These are phyloP conservation scores for Drosophila malerkotliana DNA, from an alignment of 1,140 invertebrate genomes.

Conservation along the genomic window DNA sequence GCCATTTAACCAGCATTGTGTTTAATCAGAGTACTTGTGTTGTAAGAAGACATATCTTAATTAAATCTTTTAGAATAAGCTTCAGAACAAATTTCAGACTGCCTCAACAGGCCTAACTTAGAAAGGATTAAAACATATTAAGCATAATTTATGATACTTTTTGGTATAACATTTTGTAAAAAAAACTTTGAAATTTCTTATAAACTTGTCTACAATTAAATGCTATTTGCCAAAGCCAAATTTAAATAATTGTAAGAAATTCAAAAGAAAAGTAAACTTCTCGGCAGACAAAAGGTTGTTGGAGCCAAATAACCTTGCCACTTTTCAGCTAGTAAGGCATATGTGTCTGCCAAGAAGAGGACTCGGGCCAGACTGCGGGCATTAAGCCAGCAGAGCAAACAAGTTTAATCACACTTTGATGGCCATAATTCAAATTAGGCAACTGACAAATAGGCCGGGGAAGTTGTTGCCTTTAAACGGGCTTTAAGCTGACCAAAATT, in stretches of 20 bases:
- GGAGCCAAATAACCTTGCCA: slow-evolving; percentile 35
- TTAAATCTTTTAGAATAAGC: not conserved
- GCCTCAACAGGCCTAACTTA: no score
- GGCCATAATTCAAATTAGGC: slow-evolving; percentile 78
- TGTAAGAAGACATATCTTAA: not conserved
- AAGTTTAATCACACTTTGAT: slow-evolving; percentile 77
- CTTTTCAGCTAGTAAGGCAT: slow-evolving; percentile 22
- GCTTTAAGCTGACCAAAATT: slow-evolving; percentile 65
- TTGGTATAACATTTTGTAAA: no score
- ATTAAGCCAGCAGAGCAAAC: slow-evolving; percentile 52
- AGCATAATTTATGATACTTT: no score
- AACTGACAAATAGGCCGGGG: slow-evolving; percentile 68
- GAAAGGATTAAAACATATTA: no score
- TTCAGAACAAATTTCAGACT: no score
- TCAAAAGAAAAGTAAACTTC: not conserved
- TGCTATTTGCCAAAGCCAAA: not conserved
- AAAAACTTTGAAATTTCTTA: no score
- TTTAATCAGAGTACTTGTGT: not conserved
- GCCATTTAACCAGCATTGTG: not conserved
- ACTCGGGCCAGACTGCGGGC: slow-evolving; percentile 45
- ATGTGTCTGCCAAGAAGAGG: slow-evolving; percentile 58
- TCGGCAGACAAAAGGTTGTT: slow-evolving; percentile 10
- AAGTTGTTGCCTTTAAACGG: slow-evolving; percentile 55
- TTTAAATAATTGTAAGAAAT: slow-evolving; percentile 5
- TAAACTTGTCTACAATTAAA: not conserved